These are phyloP conservation scores for Aurelia aurita complex sp. Pacific DNA, from an alignment of 30 jellyfish, hydroid and myxozoan species.

Conservation along the genomic window DNA sequence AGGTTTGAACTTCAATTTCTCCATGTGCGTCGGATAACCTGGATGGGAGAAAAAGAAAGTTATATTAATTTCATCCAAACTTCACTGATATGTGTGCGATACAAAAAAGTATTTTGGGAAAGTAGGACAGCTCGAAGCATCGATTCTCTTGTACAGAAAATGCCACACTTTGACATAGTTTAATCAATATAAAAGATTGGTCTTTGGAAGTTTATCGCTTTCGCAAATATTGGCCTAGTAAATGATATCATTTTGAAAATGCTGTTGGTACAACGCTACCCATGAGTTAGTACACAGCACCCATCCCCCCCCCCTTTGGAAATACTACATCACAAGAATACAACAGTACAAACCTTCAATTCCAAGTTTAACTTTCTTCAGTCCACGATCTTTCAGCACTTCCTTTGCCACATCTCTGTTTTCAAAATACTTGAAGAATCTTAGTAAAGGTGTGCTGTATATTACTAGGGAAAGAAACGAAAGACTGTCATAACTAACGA, in stretches of 20 bases:
- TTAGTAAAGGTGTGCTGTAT: constrained; percentile 74
- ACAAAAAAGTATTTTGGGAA: no score
- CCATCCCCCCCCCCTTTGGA: not conserved
- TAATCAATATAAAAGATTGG: no score
- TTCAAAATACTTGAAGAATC: constrained; percentile 89
- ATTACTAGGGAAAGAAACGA: constrained; percentile 32
- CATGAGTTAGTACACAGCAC: no score
- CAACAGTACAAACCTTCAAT: constrained; percentile 62
- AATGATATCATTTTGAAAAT: no score
- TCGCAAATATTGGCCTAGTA: no score
- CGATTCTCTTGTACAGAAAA: no score
- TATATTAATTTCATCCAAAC: not conserved
- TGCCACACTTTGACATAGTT: no score
- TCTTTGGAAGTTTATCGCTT: no score
- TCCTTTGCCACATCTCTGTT: constrained; percentile 97
- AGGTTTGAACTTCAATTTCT: constrained; percentile 81
- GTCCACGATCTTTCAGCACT: constrained; percentile 87
- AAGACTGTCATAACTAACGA: no score
- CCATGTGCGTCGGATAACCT: constrained; percentile 98
- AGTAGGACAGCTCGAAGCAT: no score
- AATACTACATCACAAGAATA: not conserved
- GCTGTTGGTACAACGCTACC: no score
- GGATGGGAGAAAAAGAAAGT: not conserved
- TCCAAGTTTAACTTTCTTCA: constrained; percentile 92
- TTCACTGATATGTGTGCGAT: no score